Percentiles rank a stretch among this genome's conserved stretches.
Conservation (phyloP, 2,888 invertebrate genomes). For the Zygaena filipendulae region DNA sequence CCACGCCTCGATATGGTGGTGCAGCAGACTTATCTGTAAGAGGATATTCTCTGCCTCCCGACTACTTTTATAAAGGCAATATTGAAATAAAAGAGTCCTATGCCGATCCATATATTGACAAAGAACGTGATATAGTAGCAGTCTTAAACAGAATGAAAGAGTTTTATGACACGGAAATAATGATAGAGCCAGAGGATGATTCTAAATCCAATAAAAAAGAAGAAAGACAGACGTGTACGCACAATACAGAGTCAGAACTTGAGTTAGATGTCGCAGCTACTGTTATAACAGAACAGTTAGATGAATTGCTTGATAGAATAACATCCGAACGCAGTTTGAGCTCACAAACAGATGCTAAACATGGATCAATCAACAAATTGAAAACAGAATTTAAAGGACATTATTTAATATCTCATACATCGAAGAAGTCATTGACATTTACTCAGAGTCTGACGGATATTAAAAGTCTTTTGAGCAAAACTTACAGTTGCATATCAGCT, state of each 20-base stretch:
- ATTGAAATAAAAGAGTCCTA: constrained; percentile 28
- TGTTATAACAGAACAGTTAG: constrained; percentile 26
- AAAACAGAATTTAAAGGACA: too few relatives aligned
- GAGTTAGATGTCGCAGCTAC: constrained; percentile 24
- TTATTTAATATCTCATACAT: too few relatives aligned
- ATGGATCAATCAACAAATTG: too few relatives aligned
- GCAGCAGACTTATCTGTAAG: constrained; percentile 32
- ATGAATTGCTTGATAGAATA: constrained; percentile 27
- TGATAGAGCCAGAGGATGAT: constrained; percentile 28
- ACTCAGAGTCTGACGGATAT: too few relatives aligned
- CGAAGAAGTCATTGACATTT: too few relatives aligned
- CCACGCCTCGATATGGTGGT: constrained; percentile 29
- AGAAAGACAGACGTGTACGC: constrained; percentile 18
- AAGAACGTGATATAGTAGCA: constrained; percentile 26
- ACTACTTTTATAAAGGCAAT: constrained; percentile 45
- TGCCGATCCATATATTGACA: constrained; percentile 24
- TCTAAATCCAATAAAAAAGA: constrained; percentile 8
- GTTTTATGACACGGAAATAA: constrained; percentile 28
- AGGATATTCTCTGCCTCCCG: constrained; percentile 32
- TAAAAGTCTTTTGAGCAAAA: too few relatives aligned
- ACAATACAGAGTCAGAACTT: constrained; percentile 22
- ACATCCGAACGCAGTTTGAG: constrained; percentile 18
- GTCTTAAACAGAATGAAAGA: too few relatives aligned
- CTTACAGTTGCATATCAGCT: too few relatives aligned
- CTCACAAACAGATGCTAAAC: too few relatives aligned